phyloP scores from a whole-genome alignment of 2,888 invertebrate genomes.

The Marasmarcha lunaedactyla region DNA sequence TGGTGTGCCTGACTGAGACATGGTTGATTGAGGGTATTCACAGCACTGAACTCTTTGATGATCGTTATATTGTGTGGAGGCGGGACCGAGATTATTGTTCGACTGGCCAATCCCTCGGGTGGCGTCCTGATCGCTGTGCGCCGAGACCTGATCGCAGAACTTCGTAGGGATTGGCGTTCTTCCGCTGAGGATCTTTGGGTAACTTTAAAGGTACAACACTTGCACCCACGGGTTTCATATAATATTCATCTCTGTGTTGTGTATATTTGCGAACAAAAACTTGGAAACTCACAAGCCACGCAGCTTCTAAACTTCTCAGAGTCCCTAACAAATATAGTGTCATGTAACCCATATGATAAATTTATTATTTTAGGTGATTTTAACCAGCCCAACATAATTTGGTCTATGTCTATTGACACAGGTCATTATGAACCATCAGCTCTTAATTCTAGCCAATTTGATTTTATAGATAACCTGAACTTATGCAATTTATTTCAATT shows the following conservation, averaged over 20 bases:
- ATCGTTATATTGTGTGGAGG: not conserved
- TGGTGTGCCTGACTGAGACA: not conserved
- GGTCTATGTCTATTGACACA: too few relatives aligned
- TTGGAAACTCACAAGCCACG: not conserved
- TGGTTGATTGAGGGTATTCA: not conserved
- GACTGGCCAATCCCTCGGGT: not conserved
- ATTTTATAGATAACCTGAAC: too few relatives aligned
- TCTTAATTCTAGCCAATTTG: too few relatives aligned
- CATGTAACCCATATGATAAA: not conserved
- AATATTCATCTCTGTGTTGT: not conserved
- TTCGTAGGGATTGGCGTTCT: not conserved
- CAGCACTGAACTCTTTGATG: not conserved
- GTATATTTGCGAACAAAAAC: not conserved
- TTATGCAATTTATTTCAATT: too few relatives aligned
- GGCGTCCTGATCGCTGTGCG: not conserved
- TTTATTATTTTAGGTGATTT: not conserved
- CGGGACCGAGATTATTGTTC: not conserved
- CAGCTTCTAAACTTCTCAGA: not conserved
- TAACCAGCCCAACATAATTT: not conserved
- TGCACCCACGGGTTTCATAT: not conserved
- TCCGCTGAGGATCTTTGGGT: not conserved
- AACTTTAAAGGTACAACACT: not conserved
- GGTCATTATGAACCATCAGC: too few relatives aligned
- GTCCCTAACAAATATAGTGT: not conserved
- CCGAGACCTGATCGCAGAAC: not conserved